These are phyloP conservation scores for Zoanthus solanderi DNA, from an alignment of 92 coral and sea anemone genomes.

Conservation along the genomic window DNA sequence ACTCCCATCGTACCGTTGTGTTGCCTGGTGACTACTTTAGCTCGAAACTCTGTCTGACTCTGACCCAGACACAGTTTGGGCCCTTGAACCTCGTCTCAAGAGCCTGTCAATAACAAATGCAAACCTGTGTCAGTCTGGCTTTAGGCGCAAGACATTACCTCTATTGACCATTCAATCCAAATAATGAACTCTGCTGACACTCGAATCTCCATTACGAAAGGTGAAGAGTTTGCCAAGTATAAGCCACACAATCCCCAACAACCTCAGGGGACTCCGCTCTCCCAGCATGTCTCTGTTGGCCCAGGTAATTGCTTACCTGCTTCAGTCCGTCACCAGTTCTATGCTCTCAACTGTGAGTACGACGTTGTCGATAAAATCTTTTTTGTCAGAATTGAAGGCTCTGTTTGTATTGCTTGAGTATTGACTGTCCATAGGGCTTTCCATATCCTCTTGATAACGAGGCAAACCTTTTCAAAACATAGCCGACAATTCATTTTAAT, in stretches of 20 bases:
- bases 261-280: constrained; percentile 28
- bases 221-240: constrained; percentile 63
- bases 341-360: constrained; percentile 49
- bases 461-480: no score
- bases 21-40: constrained; percentile 63
- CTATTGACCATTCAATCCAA: constrained; percentile 35
- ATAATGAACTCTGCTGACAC: constrained; percentile 51
- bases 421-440: no score
- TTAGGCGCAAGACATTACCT: constrained; percentile 25
- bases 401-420: constrained; percentile 10
- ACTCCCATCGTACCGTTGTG: constrained; percentile 54
- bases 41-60: background rate
- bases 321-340: constrained; percentile 52
- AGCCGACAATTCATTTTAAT: no score
- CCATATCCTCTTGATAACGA: no score
- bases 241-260: constrained; percentile 35
- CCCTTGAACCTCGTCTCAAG: background rate
- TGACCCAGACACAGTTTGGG: background rate
- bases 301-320: constrained; percentile 62
- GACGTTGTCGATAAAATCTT: constrained; percentile 48
- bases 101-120: background rate
- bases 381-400: background rate
- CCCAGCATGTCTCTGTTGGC: constrained; percentile 30
- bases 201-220: constrained; percentile 52
- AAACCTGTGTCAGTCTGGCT: background rate